Conservation (phyloP, 2,797 vertebrate genomes). For the Sarcophilus harrisii region DNA sequence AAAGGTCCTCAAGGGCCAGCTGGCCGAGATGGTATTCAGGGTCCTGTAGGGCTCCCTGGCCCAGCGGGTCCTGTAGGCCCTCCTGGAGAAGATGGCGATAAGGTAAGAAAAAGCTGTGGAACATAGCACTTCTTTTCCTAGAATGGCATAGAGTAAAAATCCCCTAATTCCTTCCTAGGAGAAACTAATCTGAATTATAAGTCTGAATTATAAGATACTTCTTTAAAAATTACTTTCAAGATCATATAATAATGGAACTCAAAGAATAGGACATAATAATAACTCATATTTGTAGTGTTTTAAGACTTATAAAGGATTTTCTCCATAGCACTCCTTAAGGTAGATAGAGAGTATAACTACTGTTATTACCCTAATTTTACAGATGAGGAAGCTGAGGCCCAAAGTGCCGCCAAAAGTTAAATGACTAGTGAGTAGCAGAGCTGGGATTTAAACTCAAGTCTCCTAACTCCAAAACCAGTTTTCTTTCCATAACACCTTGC, state of each 20-base stretch:
- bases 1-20: constrained; percentile 98
- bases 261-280: not conserved
- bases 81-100: constrained; percentile 98
- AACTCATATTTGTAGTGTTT: not conserved
- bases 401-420: not conserved
- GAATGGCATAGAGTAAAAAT: not conserved
- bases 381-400: not conserved
- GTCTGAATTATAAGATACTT: not conserved
- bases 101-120: constrained; percentile 85
- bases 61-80: constrained; percentile 97
- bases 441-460: not conserved
- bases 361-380: not conserved
- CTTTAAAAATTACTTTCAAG: not conserved
- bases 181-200: not conserved
- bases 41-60: constrained; percentile 97
- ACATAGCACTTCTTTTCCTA: not conserved
- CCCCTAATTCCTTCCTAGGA: not conserved
- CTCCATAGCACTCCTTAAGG: not conserved
- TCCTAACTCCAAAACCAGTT: not conserved
- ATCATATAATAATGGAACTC: not conserved
- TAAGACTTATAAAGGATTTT: not conserved
- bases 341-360: not conserved
- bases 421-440: not conserved
- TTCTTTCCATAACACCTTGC: not conserved
- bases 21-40: constrained; percentile 97